Percentiles rank a stretch among this genome's conserved stretches.
Conservation (phyloP, 2,888 invertebrate genomes). For the Acleris cristana region DNA sequence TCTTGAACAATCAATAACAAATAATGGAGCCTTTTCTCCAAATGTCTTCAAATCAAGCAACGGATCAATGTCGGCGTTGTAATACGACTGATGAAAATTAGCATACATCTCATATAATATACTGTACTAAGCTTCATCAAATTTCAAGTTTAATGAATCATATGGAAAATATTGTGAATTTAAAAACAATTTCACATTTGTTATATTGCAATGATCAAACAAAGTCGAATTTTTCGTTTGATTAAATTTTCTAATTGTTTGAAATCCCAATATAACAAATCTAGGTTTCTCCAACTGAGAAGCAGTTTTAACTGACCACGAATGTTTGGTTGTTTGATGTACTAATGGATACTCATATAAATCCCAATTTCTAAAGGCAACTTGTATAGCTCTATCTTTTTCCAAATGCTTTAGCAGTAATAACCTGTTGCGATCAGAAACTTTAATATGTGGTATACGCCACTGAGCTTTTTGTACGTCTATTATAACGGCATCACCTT, state of each 20-base stretch:
- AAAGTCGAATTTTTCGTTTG: constrained; percentile 26
- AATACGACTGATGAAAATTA: constrained; percentile 47
- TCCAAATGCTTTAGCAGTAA: constrained; percentile 40
- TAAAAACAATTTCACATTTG: constrained; percentile 38
- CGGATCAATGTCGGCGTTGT: constrained; percentile 40
- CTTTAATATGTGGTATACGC: constrained; percentile 2
- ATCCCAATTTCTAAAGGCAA: constrained; percentile 57
- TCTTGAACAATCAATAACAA: constrained; percentile 26
- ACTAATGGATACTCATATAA: constrained; percentile 56
- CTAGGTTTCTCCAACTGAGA: constrained; percentile 56
- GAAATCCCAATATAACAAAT: constrained; percentile 48
- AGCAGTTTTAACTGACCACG: constrained; percentile 52
- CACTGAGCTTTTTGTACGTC: too few species aligned
- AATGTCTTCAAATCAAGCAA: constrained; percentile 40
- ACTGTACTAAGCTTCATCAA: constrained; percentile 42
- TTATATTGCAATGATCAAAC: constrained; percentile 41
- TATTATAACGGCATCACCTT: too few species aligned
- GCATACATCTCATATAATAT: constrained; percentile 45
- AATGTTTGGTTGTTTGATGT: constrained; percentile 49
- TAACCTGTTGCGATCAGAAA: constrained; percentile 38
- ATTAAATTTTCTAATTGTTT: constrained; percentile 36
- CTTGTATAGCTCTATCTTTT: constrained; percentile 49
- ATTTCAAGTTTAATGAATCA: constrained; percentile 43
- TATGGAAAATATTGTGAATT: constrained; percentile 48
- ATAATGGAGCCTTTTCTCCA: constrained; percentile 33